Evolutionary conservation across 2,113 vertebrate genomes (phyloP).

Genomic region (Actenoides lindsayi): DNA sequence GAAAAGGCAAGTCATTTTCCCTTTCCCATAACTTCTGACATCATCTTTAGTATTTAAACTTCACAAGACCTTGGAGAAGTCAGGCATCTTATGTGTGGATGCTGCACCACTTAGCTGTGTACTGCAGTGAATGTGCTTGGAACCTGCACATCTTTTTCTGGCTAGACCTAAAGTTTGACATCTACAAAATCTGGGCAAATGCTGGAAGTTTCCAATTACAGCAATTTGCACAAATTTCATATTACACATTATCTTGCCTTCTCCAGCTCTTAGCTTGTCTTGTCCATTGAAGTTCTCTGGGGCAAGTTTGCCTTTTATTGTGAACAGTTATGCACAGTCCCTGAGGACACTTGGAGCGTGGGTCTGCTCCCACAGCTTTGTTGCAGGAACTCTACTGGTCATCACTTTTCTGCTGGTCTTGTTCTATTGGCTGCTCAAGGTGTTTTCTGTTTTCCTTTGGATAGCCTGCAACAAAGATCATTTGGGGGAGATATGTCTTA

Average conservation of each 20-base stretch:
- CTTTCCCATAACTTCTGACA: not conserved
- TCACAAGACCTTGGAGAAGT: not conserved
- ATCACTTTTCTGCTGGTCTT: not conserved
- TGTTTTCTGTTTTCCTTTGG: not conserved
- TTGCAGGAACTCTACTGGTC: not conserved
- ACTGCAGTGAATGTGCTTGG: rapidly evolving
- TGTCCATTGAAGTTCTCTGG: not conserved
- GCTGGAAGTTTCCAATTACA: not conserved
- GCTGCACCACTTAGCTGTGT: not conserved
- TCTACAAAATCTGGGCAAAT: not conserved
- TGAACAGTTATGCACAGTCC: not conserved
- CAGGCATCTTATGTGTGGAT: not conserved
- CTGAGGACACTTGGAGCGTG: not conserved
- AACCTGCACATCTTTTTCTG: not conserved
- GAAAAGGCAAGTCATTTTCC: not conserved
- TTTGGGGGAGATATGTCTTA: not conserved
- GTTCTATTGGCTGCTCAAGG: not conserved
- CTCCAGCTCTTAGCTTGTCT: not conserved
- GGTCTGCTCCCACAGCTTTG: not conserved
- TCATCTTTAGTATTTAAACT: not conserved
- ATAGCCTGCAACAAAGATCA: not conserved
- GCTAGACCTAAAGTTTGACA: not conserved
- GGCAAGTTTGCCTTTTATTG: not conserved
- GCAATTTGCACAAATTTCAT: not conserved
- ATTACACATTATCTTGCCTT: not conserved